phyloP scores from a whole-genome alignment of 92 coral and sea anemone genomes.

The Heliopora coerulea region DNA sequence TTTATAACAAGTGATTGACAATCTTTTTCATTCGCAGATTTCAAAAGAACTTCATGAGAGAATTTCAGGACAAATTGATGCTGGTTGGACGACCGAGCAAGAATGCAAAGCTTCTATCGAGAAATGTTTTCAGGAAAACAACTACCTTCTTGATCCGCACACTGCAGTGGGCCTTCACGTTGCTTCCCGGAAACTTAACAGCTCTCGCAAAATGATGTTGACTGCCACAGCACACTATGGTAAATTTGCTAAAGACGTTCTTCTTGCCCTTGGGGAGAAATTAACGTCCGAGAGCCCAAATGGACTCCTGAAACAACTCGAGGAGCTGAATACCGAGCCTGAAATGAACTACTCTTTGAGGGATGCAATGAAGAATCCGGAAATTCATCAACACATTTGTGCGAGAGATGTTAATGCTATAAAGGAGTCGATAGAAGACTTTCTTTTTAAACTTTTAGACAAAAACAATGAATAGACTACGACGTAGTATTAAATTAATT shows the following conservation, averaged over 20 bases:
- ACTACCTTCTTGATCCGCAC: conserved; percentile 82
- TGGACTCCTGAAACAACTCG: conserved; percentile 51
- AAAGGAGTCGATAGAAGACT: conserved; percentile 48
- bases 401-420: conserved; percentile 47
- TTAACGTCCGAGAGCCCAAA: conserved; percentile 40
- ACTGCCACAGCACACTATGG: conserved; percentile 90
- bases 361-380: conserved; percentile 51
- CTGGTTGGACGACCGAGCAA: conserved; percentile 73
- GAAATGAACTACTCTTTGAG: conserved; percentile 56
- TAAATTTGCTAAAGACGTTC: conserved; percentile 76
- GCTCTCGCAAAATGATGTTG: conserved; percentile 65
- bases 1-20: not conserved
- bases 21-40: conserved; percentile 36
- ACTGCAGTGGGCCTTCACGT: conserved; percentile 87
- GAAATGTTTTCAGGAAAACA: conserved; percentile 46
- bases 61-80: conserved; percentile 50
- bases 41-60: conserved; percentile 40
- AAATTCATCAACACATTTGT: conserved; percentile 58
- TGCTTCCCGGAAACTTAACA: conserved; percentile 55
- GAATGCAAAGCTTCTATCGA: conserved; percentile 60
- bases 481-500: no score
- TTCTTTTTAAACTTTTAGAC: conserved; percentile 21
- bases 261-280: conserved; percentile 57
- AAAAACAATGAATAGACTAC: not conserved
- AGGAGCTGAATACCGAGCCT: conserved; percentile 52